Base-by-base conservation (phyloP, 2,888 invertebrate genomes). In the Orthosia incerta region DNA sequence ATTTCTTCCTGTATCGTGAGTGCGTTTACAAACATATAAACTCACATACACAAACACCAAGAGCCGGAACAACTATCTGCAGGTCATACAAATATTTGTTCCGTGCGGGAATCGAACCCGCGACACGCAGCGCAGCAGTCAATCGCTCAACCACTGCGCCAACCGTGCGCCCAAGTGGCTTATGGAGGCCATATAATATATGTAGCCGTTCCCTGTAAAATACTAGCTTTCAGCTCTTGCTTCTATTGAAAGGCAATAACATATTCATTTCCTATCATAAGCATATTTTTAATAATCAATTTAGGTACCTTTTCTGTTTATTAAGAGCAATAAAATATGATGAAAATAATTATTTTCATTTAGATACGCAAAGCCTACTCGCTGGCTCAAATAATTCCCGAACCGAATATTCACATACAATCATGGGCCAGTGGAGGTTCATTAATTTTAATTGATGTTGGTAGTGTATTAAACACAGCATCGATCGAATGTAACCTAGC, bases 381-480 rank as follows among this genome's bases (percentile, higher is more conserved):
- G 9, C 65, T 15, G 16, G 20, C 16, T 11, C 23, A 13, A 70
- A 31, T 66, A 61, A 65, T 67, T 64, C 50, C 26, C 39, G 16
- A 16, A 31, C 31, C 15, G 16, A 59, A 64, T 55, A 23, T 16
- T 23, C 26, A 53, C 12, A 45, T 39, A 20, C 20, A 76, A 62
- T 55, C 64, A 59, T 56, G 45, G 61, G 23, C 59, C 59, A 81
- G 20, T 62, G 20, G 20, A 55, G 15, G 20, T 59, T 66, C 57
- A 71, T 84, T 73, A 46, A 76, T 61, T 71, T 73, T 71, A 76
- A 84, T 84, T 62, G 60, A 66, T 57, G 23, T 67, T 59, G 46
- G 66, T 71, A 20, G 56, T 73, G 26, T 67, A 63, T 63, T 51
- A 50, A 73, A 71, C 46, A 62, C 9, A 61, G 45, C 12, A 61